Percentiles rank a stretch among this genome's conserved stretches.
phyloP scores from a whole-genome alignment of 2,113 vertebrate species.

The Nannobrachium achirus region DNA sequence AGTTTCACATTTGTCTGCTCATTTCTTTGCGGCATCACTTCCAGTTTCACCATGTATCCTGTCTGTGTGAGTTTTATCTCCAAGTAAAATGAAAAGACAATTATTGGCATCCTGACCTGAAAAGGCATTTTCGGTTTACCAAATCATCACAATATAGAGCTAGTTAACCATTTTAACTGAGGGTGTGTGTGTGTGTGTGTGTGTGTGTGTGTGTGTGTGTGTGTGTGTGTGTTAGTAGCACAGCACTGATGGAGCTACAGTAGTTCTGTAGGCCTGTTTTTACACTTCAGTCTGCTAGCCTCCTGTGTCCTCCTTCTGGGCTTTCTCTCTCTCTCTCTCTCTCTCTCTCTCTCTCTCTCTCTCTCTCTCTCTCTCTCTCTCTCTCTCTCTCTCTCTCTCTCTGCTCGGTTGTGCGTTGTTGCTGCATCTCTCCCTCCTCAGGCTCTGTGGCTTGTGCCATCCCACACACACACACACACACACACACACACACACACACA shows the following conservation, averaged over 20 bases:
- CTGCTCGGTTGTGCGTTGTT: conserved; percentile 10
- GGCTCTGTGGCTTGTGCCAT: conserved; percentile 56
- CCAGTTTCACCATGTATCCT: too few species aligned
- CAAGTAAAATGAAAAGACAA: too few species aligned
- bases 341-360: conserved; percentile 30
- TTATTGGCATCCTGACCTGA: too few species aligned
- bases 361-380: neutral
- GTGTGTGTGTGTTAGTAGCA: neutral
- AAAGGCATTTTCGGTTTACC: too few species aligned
- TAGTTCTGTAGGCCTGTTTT: conserved; percentile 29
- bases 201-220: too few species aligned
- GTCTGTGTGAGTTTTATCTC: too few species aligned
- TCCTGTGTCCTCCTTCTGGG: conserved; percentile 56
- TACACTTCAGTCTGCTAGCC: conserved; percentile 58
- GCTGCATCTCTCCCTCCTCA: conserved; percentile 31
- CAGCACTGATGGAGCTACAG: conserved; percentile 28
- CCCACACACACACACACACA: conserved; percentile 52
- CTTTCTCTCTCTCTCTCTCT: conserved; percentile 28
- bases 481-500: conserved; percentile 8
- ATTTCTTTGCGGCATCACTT: too few species aligned
- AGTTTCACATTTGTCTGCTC: too few species aligned
- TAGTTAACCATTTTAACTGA: too few species aligned
- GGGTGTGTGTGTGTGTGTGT: too few species aligned
- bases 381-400: neutral
- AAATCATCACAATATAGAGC: too few species aligned